Evolutionary conservation across 1,140 invertebrate species (phyloP).

Genomic region (Ganaspis sp.): DNA sequence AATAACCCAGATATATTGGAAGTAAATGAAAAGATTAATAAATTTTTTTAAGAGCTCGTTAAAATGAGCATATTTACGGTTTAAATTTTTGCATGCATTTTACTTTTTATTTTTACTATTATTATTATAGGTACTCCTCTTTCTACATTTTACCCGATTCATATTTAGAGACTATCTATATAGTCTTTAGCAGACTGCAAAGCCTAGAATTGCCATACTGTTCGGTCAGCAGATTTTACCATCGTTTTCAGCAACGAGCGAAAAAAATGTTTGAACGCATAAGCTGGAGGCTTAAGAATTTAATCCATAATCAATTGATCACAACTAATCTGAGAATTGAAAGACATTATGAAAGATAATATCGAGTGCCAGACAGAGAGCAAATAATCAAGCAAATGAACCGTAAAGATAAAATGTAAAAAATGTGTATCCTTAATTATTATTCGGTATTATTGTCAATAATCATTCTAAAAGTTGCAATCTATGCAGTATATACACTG

Average conservation of each 20-base stretch:
- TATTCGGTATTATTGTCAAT: not conserved
- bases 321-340: not conserved
- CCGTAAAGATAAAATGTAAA: not conserved
- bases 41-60: too few species aligned
- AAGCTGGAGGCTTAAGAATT: conserved; percentile 6
- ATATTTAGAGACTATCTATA: not conserved
- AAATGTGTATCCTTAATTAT: not conserved
- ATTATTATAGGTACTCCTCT: not conserved
- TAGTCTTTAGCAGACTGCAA: not conserved
- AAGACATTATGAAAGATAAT: conserved; percentile 10
- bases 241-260: not conserved
- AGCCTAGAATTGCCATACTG: not conserved
- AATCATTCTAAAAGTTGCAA: not conserved
- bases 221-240: conserved; percentile 20
- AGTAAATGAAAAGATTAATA: too few species aligned
- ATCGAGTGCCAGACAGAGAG: not conserved
- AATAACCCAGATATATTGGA: too few species aligned
- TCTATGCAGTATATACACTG: not conserved
- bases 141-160: not conserved
- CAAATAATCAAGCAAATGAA: not conserved
- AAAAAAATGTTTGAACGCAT: conserved; percentile 2
- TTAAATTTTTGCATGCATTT: too few species aligned
- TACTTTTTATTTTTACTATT: too few species aligned
- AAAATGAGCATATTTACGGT: too few species aligned
- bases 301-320: conserved; percentile 27